These are phyloP conservation scores for Pogonomyrmex barbatus DNA, from an alignment of 1,140 invertebrate genomes.

Conservation along the genomic window DNA sequence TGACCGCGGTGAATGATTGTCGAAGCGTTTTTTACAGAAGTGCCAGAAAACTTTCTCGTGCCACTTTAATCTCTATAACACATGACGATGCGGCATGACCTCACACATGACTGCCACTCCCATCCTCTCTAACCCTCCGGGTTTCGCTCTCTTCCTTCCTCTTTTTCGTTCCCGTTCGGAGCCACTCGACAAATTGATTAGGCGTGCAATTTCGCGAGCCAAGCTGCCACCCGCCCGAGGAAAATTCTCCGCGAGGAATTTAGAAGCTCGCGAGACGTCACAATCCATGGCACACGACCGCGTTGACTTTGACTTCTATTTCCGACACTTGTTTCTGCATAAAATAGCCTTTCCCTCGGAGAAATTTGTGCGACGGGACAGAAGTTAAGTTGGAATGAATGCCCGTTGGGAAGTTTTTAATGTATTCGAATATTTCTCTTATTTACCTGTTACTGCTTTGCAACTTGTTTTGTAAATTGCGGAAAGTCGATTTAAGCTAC, in stretches of 20 bases:
- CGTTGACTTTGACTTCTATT: constrained; percentile 2
- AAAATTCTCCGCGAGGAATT: constrained; percentile 13
- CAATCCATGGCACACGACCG: not conserved
- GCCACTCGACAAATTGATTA: constrained; percentile 62
- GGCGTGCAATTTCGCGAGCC: constrained; percentile 46
- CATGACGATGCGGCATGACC: constrained; percentile 17
- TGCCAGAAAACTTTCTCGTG: constrained; percentile 21
- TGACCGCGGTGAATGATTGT: not conserved
- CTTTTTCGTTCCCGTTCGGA: constrained; percentile 4
- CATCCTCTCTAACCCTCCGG: constrained; percentile 36
- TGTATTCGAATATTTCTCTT: not conserved
- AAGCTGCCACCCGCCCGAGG: not conserved
- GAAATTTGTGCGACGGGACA: not conserved
- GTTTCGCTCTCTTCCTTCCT: not conserved
- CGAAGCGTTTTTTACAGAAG: constrained; percentile 33
- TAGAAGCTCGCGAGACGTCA: not conserved
- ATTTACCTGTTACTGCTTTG: not conserved
- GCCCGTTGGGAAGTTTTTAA: not conserved
- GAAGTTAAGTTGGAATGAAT: not conserved
- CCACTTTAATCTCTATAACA: constrained; percentile 55
- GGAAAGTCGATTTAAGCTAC: not conserved
- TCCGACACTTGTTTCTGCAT: not conserved
- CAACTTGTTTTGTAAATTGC: not conserved
- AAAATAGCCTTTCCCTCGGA: not conserved
- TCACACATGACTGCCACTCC: constrained; percentile 52